phyloP scores from a whole-genome alignment of 2,888 invertebrate genomes.

The Bruchidius siliquastri region DNA sequence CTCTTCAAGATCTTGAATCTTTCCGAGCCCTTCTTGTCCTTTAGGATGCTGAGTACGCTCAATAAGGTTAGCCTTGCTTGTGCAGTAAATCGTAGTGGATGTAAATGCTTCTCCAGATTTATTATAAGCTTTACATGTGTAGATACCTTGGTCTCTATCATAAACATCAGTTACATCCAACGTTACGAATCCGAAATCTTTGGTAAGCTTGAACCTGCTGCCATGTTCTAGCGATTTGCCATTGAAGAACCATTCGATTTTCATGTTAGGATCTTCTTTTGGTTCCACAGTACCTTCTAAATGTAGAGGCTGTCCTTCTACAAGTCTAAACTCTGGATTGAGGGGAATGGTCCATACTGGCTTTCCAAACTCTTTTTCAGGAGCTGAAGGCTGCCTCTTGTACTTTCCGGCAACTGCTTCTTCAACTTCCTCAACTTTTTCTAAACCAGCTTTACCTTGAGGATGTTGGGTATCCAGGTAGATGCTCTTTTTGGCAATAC shows the following conservation, averaged over 20 bases:
- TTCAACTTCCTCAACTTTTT: constrained; percentile 86
- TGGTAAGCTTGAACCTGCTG: constrained; percentile 85
- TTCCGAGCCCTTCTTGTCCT: constrained; percentile 87
- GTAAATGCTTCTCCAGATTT: constrained; percentile 88
- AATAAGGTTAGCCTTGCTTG: constrained; percentile 75
- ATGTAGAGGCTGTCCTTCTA: constrained; percentile 81
- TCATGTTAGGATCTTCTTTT: constrained; percentile 84
- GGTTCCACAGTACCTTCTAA: constrained; percentile 94
- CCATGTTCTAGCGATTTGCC: constrained; percentile 83
- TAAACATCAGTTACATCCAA: constrained; percentile 89
- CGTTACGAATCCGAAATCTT: constrained; percentile 95
- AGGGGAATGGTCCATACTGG: constrained; percentile 84
- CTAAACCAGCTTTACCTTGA: constrained; percentile 84
- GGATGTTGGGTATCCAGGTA: constrained; percentile 91
- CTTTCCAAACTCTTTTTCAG: constrained; percentile 75
- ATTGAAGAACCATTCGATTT: constrained; percentile 92
- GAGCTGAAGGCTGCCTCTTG: constrained; percentile 62
- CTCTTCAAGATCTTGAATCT: constrained; percentile 86
- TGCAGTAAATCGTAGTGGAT: constrained; percentile 81
- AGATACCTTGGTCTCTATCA: constrained; percentile 89
- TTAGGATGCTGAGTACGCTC: constrained; percentile 91
- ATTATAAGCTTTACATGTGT: constrained; percentile 87
- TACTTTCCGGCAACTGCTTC: constrained; percentile 71
- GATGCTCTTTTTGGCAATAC: constrained; percentile 73
- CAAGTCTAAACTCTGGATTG: constrained; percentile 71